Base-by-base conservation (phyloP, 35 echinoderm and acorn worm species). In the Patiria miniata region DNA sequence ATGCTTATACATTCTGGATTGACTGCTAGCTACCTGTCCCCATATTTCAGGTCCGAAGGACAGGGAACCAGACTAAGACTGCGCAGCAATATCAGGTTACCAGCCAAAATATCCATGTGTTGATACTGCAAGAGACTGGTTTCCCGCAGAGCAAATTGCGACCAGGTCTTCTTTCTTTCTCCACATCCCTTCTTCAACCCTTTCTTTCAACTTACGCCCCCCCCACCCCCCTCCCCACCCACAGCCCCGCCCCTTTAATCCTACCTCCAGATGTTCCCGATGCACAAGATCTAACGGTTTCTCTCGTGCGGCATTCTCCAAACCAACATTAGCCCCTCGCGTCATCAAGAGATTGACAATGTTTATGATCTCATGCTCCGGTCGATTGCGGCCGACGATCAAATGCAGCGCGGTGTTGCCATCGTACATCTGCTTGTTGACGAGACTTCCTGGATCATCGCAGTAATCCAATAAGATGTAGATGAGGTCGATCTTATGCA, bases 391-490 rank as follows among this genome's bases (percentile, higher is more conserved):
- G 6, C 90, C 90, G 4, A 86, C 90, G 50, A 92, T 82, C 5
- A 92, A 77, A 61, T 92, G 90, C 8, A 92, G 84, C 23, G 90
- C 85, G 1, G 90, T 92, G 78, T 92, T 92, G 8, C 90, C 85
- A 40, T 80, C 59, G 36, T 87, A 92, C 84, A 61, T 92, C 39
- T 34, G 17, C 1, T 8, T 51, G 47, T 73, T 83, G 39, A 92
- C 81, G 0, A 92, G 83, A 14, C 52, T 78, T 5, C 80, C 40
- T 9, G 90, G 53, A 29, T 92, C 85, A 1, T 80, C 83, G 2
- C 78, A 59, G 17, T 22, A 8, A 0, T 58, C 54, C 18, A 88
- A 32, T 0, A 92, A 59, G 23, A 52, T 15, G 0, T 12, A 1
- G 39, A 87, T 82, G 7, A 83, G 52, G 15, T 87, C 57, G 7